A percentile compares a stretch with the other conserved stretches of the same genome.
Evolutionary conservation across 2,797 vertebrate genomes (phyloP).

Genomic region (Falco naumanni): DNA sequence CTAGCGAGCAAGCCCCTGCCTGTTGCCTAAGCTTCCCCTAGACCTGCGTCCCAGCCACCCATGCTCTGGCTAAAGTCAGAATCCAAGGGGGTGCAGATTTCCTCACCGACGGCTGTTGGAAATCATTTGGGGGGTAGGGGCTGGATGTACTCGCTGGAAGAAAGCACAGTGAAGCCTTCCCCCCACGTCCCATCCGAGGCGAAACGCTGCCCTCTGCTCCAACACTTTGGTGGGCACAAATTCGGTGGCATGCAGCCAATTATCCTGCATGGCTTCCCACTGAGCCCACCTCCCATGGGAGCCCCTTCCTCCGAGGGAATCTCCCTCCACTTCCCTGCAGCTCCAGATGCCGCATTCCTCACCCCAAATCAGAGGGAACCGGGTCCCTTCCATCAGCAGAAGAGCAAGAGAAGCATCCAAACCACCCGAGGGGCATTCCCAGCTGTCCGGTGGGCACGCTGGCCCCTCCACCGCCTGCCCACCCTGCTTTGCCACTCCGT

Average conservation of each 20-base stretch:
- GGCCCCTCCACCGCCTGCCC: neutral
- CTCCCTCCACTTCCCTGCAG: neutral
- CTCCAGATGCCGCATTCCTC: neutral
- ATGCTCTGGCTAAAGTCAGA: neutral
- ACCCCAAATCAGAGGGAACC: neutral
- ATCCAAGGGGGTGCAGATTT: neutral
- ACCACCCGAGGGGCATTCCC: neutral
- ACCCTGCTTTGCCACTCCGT: neutral
- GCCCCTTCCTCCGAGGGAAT: neutral
- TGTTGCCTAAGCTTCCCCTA: neutral
- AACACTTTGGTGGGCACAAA: neutral
- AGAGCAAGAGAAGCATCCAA: neutral
- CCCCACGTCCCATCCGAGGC: neutral
- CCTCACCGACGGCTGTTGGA: neutral
- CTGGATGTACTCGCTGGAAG: neutral
- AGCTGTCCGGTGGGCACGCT: accelerated
- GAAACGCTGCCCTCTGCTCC: neutral
- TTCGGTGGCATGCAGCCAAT: neutral
- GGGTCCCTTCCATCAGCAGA: neutral
- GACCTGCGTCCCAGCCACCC: neutral
- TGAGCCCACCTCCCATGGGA: neutral
- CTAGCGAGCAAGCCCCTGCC: neutral
- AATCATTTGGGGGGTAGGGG: neutral
- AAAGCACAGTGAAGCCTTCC: neutral
- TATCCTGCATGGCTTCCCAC: neutral